Evolutionary conservation across 2,113 vertebrate species (phyloP), one percentile per base, ranked within the genome.

Genomic region (Carollia perspicillata): DNA sequence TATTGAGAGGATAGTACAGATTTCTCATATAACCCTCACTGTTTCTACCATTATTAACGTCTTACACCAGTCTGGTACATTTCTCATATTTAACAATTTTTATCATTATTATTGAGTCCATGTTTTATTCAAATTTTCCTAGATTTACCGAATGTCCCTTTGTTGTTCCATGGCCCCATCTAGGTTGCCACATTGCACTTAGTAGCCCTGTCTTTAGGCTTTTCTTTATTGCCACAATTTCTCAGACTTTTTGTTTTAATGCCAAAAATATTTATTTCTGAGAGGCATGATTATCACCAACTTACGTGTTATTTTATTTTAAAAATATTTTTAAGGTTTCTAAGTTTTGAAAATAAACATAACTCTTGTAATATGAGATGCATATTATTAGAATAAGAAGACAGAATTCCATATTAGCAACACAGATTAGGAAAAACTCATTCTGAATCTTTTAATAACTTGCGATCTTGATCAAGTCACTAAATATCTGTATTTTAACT

Each of bases 21-120:
- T 22, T 44, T n/a, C 22, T 18, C 2, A 6, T 30, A n/a, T 37
- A 11, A 0, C 28, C 23, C 37, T 55, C 1, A 42, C 5, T 3
- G 37, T 42, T 37, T 77, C 11, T 26, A 2, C 11, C 35, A 10
- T 35, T 60, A 51, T 66, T 58, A 68, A 84, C 12, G 79, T 65
- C 16, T 90, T n/a, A 22, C 2, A 8, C 44, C 2, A 20, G 16
- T 26, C 6, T 33, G 8, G 0, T 63, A 51, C 28, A 69, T 20
- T 40, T 49, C 1, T 51, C 2, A 37, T 3, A 47, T 49, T 42
- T 80, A n/a, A 51, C 35, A 20, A 44, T 7, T 87, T 80, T 22
- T 65, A 63, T 72, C 30, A 22, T 60, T 23, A 28, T 33, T 69
- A 63, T 69, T 69, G 35, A 18, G 3, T 51, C 55, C 7, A 77